Evolutionary conservation across 1,140 invertebrate genomes (phyloP), one percentile per base, ranked within the genome.

Genomic region (Trypoxylus dichotomus): DNA sequence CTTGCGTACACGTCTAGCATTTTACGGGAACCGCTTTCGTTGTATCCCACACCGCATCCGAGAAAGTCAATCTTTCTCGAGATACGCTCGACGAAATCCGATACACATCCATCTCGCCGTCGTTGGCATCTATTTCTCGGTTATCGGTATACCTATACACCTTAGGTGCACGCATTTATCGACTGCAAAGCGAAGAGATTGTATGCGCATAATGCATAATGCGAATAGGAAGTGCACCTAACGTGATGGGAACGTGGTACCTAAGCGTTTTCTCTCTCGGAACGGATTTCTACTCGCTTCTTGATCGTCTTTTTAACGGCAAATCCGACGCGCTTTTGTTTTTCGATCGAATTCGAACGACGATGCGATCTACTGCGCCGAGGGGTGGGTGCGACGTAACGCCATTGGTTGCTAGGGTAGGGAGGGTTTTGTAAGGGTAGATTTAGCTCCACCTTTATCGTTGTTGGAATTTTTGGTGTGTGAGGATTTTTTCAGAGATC

Each of bases 321-420:
- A 24, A 68, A 29, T 68, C 27, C 24, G 21, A 24, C 2, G 24
- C 5, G 24, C 60, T 29, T 68, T 68, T 68, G 60, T 68, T 13
- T 68, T 68, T 24, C 13, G 13, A 19, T 54, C 19, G 19, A 24
- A 68, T 68, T 68, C 10, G 27, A 29, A 37, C 32, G 32, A 8
- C 32, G 32, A 37, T 8, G 32, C 60, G 60, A 24, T 19, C 15
- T 7, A 7, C 11, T 10, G 60, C 60, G 60, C 21, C 60, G 19
- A 68, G 27, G 60, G 60, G 60, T 68, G 27, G 27, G 15, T 68
- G 27, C 27, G 19, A 25, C 10, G 27, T 10, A 15, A 15, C 60
- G 24, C 60, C 27, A 68, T 68, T 68, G 60, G 60, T 68, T 68
- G 60, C 60, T 68, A 68, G 60, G 60, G 60, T 27, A 68, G 60